Evolutionary conservation across 2,113 vertebrate genomes (phyloP), one percentile per base, ranked within the genome.

Genomic region (Vombatus ursinus): DNA sequence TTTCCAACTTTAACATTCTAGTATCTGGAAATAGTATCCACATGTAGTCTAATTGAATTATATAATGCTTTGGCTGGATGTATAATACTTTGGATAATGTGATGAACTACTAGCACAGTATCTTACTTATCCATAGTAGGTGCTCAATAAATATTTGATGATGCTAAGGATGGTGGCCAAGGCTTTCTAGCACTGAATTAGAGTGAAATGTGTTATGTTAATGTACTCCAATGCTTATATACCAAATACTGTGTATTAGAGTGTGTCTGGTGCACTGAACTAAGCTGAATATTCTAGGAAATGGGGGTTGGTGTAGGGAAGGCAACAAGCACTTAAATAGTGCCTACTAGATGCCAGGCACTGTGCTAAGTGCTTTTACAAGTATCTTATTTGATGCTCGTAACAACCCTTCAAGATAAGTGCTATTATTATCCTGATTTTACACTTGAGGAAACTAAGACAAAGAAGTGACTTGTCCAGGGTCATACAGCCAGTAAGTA

Each of bases 251-350:
- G 28, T 68, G 19, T 1, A 84, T 84, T 84, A 44, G 37, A 84
- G 37, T 84, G n/a, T 2, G 6, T 44, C n/a, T 84, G 68, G 68
- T 84, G 44, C 1, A 4, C 44, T 99, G n/a, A 84, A 7, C n/a
- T 44, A n/a, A n/a, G 68, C 3, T 84, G 68, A 84, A 6, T n/a
- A 23, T 84, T 44, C n/a, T 44, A 84, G 68, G 68, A 84, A 84
- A 44, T 84, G n/a, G 19, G 6, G 16, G 6, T 84, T 84, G 19
- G 6, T 84, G 22, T 44, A 84, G n/a, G n/a, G 68, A 44, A 44
- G 68, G n/a, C 6, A 44, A 84, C 8, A 84, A 84, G n/a, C n/a
- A 84, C 23, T 84, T 44, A 44, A 84, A 44, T 44, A 23, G 14
- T 84, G n/a, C n/a, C n/a, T 23, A 84, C 68, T 84, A 84, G 6